These are phyloP conservation scores for Drosophila kurseongensis DNA, from an alignment of 1,140 invertebrate species.

Conservation along the genomic window DNA sequence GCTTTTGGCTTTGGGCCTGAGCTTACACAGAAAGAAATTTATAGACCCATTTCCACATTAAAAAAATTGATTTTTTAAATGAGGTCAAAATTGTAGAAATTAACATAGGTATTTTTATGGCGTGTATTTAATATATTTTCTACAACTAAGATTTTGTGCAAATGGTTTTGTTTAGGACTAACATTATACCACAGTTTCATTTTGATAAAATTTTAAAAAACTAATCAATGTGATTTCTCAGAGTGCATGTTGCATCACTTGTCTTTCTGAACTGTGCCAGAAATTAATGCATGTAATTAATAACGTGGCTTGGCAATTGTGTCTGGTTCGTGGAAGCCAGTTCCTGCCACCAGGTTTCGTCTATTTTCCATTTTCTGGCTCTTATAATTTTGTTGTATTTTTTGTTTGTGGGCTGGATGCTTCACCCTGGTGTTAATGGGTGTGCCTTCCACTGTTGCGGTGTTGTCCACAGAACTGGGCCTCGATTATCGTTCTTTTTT, in stretches of 20 bases:
- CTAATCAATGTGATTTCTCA: too few relatives aligned
- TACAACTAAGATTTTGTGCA: too few relatives aligned
- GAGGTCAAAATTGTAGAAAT: too few relatives aligned
- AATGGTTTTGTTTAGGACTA: too few relatives aligned
- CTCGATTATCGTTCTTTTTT: constrained; percentile 24
- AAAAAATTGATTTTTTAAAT: too few relatives aligned
- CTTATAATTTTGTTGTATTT: constrained; percentile 9
- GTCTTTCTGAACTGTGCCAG: constrained; percentile 59
- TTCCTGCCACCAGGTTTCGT: constrained; percentile 41
- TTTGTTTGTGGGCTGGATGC: constrained; percentile 52
- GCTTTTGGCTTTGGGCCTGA: constrained; percentile 21
- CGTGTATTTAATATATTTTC: too few relatives aligned
- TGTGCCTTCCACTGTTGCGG: constrained; percentile 69
- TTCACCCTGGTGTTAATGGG: constrained; percentile 74
- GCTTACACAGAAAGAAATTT: constrained; percentile 6
- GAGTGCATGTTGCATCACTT: constrained; percentile 69
- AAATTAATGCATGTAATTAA: constrained; percentile 83
- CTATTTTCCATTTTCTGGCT: constrained; percentile 23
- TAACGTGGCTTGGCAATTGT: constrained; percentile 66
- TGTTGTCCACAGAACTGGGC: constrained; percentile 61
- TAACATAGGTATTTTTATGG: too few relatives aligned
- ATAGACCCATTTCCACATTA: rapidly evolving
- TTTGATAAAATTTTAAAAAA: too few relatives aligned
- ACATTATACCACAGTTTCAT: too few relatives aligned
- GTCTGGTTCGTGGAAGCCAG: constrained; percentile 61